Evolutionary conservation across 2,113 vertebrate species (phyloP).

Genomic region (Gymnocephalus cernua): DNA sequence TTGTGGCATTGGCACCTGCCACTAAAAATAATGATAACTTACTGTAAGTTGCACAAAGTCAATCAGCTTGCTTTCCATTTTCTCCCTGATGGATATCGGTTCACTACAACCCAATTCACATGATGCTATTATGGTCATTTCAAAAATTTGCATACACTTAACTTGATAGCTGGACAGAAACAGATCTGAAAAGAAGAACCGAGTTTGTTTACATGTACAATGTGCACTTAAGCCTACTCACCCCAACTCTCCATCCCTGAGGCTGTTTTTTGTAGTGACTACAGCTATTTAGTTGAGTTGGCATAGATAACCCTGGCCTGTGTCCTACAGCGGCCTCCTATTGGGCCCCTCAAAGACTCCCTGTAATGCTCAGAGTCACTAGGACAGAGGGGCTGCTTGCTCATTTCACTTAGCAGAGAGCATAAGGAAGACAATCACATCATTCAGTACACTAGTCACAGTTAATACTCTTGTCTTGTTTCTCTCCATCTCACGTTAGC

Average conservation of each 20-base stretch:
- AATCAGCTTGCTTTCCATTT: too few relatives aligned
- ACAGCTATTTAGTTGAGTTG: background rate
- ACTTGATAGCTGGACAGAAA: background rate
- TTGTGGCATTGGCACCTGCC: too few relatives aligned
- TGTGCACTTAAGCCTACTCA: background rate
- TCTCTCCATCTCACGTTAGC: background rate
- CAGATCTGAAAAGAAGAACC: too few relatives aligned
- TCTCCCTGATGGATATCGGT: too few relatives aligned
- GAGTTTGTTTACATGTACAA: background rate
- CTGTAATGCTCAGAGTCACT: slow-evolving; percentile 39
- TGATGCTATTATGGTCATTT: background rate
- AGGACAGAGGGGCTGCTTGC: slow-evolving; percentile 19
- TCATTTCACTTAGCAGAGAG: slow-evolving; percentile 44
- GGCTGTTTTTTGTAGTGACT: background rate
- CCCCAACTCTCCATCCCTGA: background rate
- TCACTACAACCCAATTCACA: background rate
- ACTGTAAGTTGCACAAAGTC: too few relatives aligned
- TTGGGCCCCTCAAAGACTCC: slow-evolving; percentile 46
- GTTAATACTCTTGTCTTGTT: background rate
- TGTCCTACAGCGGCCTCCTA: background rate
- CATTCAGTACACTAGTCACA: slow-evolving; percentile 38
- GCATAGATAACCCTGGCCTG: background rate
- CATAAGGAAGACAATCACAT: slow-evolving; percentile 41
- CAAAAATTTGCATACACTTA: background rate
- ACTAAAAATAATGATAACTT: too few relatives aligned